A percentile compares a stretch with the other conserved stretches of the same genome.
Conservation (phyloP, 1,140 invertebrate genomes). For the Piezodorus guildinii region DNA sequence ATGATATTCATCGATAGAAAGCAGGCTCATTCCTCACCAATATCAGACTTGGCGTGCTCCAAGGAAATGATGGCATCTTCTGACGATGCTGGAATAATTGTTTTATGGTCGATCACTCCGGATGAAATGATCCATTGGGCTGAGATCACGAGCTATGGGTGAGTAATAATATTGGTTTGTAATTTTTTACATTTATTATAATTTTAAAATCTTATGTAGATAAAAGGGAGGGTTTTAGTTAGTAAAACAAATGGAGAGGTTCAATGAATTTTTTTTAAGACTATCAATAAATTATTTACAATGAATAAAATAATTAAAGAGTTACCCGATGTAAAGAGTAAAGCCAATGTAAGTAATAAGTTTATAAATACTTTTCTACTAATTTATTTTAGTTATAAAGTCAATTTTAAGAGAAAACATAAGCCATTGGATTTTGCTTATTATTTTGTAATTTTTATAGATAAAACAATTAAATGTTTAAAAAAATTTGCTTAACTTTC, state of each 20-base stretch:
- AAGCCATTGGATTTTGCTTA: too few relatives aligned
- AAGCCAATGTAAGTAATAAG: too few relatives aligned
- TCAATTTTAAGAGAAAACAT: too few relatives aligned
- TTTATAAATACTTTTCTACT: too few relatives aligned
- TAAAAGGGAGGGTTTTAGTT: not conserved
- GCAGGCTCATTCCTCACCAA: constrained; percentile 26
- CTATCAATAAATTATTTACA: not conserved
- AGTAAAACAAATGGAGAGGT: not conserved
- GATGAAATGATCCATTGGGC: constrained; percentile 26
- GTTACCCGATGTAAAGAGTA: too few relatives aligned
- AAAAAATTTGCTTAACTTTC: constrained; percentile 9
- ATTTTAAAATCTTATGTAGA: not conserved
- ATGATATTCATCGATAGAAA: constrained; percentile 30
- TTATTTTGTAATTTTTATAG: not conserved
- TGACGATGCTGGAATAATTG: constrained; percentile 29
- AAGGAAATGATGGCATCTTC: constrained; percentile 28
- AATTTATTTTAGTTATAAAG: too few relatives aligned
- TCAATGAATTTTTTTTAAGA: not conserved
- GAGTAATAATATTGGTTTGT: not conserved
- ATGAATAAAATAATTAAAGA: too few relatives aligned
- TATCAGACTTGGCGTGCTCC: constrained; percentile 26
- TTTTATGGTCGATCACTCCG: constrained; percentile 26
- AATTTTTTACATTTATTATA: not conserved
- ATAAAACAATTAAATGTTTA: not conserved
- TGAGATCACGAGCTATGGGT: constrained; percentile 26